Conservation (phyloP, 1,140 invertebrate genomes). For the Hesperophylax magnus region DNA sequence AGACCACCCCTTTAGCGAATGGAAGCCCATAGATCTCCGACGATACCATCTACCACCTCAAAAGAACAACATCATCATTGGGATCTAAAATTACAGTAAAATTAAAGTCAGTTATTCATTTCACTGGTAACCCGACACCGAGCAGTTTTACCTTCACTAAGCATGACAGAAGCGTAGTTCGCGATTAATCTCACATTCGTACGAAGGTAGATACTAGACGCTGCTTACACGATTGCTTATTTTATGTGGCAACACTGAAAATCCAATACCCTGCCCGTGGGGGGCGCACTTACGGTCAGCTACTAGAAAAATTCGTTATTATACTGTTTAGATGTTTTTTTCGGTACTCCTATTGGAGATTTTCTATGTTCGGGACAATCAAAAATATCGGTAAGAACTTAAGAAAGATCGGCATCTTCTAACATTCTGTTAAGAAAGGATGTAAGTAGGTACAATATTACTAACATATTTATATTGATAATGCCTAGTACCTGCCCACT, state of each 20-base stretch:
- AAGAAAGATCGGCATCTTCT: too few relatives aligned
- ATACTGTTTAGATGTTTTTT: not conserved
- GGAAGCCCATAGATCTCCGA: not conserved
- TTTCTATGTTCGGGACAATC: too few relatives aligned
- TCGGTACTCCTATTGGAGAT: not conserved
- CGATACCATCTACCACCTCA: not conserved
- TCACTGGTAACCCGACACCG: not conserved
- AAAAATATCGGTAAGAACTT: too few relatives aligned
- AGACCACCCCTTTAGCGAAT: too few relatives aligned
- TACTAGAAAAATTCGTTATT: not conserved
- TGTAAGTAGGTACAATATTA: too few relatives aligned
- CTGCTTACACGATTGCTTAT: not conserved
- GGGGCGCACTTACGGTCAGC: not conserved
- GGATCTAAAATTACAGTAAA: not conserved
- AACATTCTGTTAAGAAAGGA: too few relatives aligned
- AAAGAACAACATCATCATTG: not conserved
- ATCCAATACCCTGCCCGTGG: not conserved
- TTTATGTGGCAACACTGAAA: conserved; percentile 20
- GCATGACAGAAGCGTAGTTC: conserved; percentile 25
- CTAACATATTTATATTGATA: too few relatives aligned
- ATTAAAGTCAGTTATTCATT: conserved; percentile 3
- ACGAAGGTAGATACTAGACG: not conserved
- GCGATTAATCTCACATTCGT: conserved; percentile 24
- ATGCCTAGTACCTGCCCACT: too few relatives aligned
- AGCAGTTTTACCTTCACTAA: conserved; percentile 11